A percentile compares a stretch with the other conserved stretches of the same genome.
These are phyloP conservation scores for Rousettus madagascariensis DNA, from an alignment of 2,797 vertebrate genomes.

Conservation along the genomic window DNA sequence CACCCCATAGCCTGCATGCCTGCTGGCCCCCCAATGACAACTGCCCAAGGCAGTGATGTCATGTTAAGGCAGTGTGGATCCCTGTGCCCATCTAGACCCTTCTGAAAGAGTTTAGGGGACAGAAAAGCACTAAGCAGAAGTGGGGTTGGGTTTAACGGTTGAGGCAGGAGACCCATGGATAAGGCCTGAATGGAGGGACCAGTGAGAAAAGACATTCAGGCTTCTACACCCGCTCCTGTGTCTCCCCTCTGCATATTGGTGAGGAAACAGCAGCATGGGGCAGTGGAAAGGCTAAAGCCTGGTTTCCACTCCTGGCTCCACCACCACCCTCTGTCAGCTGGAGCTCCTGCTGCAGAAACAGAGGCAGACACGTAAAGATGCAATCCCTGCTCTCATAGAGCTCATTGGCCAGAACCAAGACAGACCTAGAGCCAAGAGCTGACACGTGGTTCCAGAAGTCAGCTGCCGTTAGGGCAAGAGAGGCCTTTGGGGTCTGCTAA, in stretches of 20 bases:
- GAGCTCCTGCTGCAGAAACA: background rate
- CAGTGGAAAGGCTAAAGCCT: no score
- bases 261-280: background rate
- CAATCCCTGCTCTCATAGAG: background rate
- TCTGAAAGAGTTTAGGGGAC: background rate
- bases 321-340: background rate
- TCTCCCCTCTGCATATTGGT: background rate
- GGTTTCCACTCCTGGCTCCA: background rate
- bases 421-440: background rate
- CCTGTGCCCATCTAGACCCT: background rate
- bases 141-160: background rate
- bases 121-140: background rate
- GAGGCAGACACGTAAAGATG: background rate
- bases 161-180: background rate
- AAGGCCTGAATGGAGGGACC: background rate
- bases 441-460: background rate
- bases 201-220: background rate
- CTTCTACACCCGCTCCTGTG: background rate
- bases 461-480: no score
- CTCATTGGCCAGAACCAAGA: background rate
- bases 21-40: no score
- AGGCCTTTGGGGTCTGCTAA: background rate
- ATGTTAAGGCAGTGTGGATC: background rate
- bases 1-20: background rate
- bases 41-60: background rate